Conservation (phyloP, 2,113 vertebrate species). For the Benitochromis conjunctus region DNA sequence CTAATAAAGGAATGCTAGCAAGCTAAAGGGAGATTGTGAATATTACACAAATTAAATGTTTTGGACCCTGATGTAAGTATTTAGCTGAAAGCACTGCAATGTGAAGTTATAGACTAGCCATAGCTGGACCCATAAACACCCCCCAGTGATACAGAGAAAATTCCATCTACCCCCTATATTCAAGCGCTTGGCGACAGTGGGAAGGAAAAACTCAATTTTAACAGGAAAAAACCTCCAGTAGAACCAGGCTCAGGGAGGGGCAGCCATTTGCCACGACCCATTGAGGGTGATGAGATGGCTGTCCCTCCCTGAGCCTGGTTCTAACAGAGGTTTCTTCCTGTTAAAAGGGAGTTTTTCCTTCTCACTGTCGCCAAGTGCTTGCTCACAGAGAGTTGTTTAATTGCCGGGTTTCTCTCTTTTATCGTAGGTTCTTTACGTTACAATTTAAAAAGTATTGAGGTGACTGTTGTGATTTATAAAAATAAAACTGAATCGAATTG, state of each 20-base stretch:
- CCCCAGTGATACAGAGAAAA: background rate
- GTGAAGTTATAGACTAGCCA: background rate
- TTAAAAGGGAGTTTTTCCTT: background rate
- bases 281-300: rapidly evolving
- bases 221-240: background rate
- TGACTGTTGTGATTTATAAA: background rate
- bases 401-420: background rate
- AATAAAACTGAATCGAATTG: background rate
- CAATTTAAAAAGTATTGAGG: background rate
- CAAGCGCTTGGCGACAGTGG: rapidly evolving
- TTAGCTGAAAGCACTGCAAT: background rate
- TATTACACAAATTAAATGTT: background rate
- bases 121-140: background rate
- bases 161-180: rapidly evolving
- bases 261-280: background rate
- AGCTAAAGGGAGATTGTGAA: background rate
- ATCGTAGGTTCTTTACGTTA: too few species aligned
- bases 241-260: too few species aligned
- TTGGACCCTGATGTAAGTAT: rapidly evolving
- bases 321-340: background rate
- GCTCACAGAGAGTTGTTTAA: background rate
- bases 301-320: rapidly evolving
- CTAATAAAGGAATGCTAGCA: background rate
- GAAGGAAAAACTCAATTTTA: background rate
- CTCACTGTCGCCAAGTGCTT: rapidly evolving